A percentile compares a stretch with the other conserved stretches of the same genome.
Evolutionary conservation across 2,113 vertebrate genomes (phyloP).

Genomic region (Uria lomvia): DNA sequence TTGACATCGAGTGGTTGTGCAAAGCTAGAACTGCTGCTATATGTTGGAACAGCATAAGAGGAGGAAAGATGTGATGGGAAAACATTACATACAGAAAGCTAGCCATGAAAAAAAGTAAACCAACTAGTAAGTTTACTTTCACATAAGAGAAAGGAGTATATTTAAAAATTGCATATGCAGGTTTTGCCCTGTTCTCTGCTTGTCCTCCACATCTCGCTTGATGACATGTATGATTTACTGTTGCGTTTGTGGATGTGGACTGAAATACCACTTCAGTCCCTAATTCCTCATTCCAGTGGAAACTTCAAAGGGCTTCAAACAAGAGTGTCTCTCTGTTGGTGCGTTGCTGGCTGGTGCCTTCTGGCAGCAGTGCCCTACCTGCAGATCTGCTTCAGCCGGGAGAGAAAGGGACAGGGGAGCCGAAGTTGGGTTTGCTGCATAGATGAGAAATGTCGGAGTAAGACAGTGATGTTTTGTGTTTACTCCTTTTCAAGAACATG

Average conservation of each 20-base stretch:
- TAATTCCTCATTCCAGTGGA: not conserved
- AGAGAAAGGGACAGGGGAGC: not conserved
- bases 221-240: not conserved
- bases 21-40: not conserved
- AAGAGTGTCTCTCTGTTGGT: not conserved
- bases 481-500: not conserved
- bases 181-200: not conserved
- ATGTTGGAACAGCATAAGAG: not conserved
- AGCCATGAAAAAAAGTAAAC: not conserved
- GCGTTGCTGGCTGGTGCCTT: not conserved
- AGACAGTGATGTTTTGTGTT: not conserved
- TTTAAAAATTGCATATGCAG: not conserved
- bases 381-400: not conserved
- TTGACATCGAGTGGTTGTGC: not conserved
- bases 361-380: not conserved
- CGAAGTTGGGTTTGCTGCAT: not conserved
- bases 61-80: not conserved
- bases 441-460: not conserved
- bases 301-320: not conserved
- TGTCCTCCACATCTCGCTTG: not conserved
- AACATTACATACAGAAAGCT: not conserved
- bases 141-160: not conserved
- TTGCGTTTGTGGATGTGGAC: not conserved
- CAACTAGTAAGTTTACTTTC: not conserved
- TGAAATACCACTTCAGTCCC: not conserved